Base-by-base conservation (phyloP, 2,113 vertebrate species). In the Prietella phreatophila region DNA sequence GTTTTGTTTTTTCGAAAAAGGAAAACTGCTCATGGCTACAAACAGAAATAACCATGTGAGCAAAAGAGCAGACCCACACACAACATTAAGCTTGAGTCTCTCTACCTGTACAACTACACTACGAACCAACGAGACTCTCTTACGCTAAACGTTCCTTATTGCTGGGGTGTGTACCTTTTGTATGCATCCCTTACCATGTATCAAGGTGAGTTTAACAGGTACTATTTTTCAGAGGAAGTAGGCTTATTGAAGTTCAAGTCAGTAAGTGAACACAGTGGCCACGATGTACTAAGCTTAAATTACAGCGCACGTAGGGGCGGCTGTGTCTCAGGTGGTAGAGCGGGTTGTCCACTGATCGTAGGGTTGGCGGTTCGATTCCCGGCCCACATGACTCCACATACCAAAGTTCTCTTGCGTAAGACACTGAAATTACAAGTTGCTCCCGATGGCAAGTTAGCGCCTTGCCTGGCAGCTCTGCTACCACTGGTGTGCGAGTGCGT, bases 1-100 rank as follows among this genome's bases (percentile, higher is more conserved):
- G 33, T 81, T 33, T 30, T 27, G 39, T 25, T 76, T 79, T 76
- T 76, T 47, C 7, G 0, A 50, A 53, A 80, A 80, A 0, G 55
- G 10, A 60, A 60, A 60, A 80, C 30, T 1, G 20, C 55, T 82
- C 55, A 36, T 36, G 56, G 78, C 78, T 80, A 56, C n/a, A 80
- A 80, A 30, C 53, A 80, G 78, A 80, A 56, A 56, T 80, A 56
- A 80, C 78, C 20, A 30, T 5, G 42, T 19, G 78, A 56, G n/a
- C 27, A 80, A 80, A 80, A 79, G 6, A 80, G 56, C n/a, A 80
- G 50, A 55, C 76, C 76, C 50, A 79, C 78, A 79, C 50, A 33
- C n/a, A 56, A n/a, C 78, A 80, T 56, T 55, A 55, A 55, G 78
- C n/a, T 80, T 9, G 17, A 55, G 50, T 30, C 13, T 50, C 0